Conservation (phyloP, 1,140 invertebrate species). For the Choristoneura fumiferana region DNA sequence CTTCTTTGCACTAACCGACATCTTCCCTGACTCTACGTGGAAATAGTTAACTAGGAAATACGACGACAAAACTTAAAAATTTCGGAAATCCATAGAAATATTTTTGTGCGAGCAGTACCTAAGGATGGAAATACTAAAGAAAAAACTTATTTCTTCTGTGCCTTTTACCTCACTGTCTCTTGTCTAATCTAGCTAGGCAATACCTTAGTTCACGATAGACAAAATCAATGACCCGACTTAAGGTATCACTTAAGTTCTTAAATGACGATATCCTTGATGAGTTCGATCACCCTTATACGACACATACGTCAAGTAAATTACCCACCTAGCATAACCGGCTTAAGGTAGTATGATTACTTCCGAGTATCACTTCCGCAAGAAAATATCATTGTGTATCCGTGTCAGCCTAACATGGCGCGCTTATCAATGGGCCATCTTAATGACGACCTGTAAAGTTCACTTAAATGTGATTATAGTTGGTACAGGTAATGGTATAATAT, state of each 20-base stretch:
- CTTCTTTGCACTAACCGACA: too few relatives aligned
- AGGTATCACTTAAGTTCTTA: neutral
- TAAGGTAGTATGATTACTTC: neutral
- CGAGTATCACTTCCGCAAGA: conserved; percentile 12
- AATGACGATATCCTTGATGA: conserved; percentile 9
- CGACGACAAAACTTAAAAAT: too few relatives aligned
- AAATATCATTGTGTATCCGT: conserved; percentile 1
- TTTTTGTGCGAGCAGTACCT: too few relatives aligned
- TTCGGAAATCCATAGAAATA: too few relatives aligned
- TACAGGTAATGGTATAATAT: neutral
- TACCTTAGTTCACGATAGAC: too few relatives aligned
- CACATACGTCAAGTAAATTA: conserved; percentile 7
- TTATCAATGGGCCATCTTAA: neutral
- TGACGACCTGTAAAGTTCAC: neutral
- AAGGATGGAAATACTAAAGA: too few relatives aligned
- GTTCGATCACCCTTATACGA: conserved; percentile 11
- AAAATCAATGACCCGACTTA: neutral
- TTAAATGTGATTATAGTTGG: neutral
- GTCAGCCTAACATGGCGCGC: too few relatives aligned
- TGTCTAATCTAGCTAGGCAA: too few relatives aligned
- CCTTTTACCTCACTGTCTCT: too few relatives aligned
- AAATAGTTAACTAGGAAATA: too few relatives aligned
- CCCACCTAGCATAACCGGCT: neutral
- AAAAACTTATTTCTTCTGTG: too few relatives aligned
- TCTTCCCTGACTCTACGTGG: too few relatives aligned